phyloP scores from a whole-genome alignment of 2,113 vertebrate species.

The Larimichthys crocea region DNA sequence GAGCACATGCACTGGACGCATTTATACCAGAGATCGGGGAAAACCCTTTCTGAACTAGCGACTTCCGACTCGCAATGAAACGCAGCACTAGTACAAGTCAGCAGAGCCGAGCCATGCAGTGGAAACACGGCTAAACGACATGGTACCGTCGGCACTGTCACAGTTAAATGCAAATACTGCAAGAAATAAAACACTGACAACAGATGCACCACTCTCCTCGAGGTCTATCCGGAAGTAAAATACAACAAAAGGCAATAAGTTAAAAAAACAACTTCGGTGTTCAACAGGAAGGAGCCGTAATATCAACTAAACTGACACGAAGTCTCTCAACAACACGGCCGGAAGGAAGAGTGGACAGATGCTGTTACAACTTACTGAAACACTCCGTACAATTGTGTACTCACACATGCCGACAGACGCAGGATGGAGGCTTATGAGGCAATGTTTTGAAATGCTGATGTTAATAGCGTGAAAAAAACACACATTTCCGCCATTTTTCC shows the following conservation, averaged over 20 bases:
- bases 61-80: too few relatives aligned
- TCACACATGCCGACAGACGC: conserved; percentile 20
- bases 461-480: neutral
- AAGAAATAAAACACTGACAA: neutral
- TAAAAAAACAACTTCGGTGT: neutral
- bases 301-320: neutral
- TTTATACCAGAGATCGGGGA: too few relatives aligned
- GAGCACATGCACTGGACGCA: too few relatives aligned
- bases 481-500: conserved; percentile 79
- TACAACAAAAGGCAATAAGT: neutral
- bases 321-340: neutral
- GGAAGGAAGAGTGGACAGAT: neutral
- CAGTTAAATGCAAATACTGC: neutral
- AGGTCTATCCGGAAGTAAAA: neutral
- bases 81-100: too few relatives aligned
- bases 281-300: conserved; percentile 16
- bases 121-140: too few relatives aligned
- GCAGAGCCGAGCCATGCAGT: too few relatives aligned
- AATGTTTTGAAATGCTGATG: conserved; percentile 9
- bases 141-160: too few relatives aligned
- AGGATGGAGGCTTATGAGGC: neutral
- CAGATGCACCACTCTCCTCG: neutral
- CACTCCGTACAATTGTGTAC: neutral
- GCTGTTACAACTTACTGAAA: neutral
- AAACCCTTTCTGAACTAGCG: too few relatives aligned